Evolutionary conservation across 1,140 invertebrate genomes (phyloP).

Genomic region (Drosophila asahinai): DNA sequence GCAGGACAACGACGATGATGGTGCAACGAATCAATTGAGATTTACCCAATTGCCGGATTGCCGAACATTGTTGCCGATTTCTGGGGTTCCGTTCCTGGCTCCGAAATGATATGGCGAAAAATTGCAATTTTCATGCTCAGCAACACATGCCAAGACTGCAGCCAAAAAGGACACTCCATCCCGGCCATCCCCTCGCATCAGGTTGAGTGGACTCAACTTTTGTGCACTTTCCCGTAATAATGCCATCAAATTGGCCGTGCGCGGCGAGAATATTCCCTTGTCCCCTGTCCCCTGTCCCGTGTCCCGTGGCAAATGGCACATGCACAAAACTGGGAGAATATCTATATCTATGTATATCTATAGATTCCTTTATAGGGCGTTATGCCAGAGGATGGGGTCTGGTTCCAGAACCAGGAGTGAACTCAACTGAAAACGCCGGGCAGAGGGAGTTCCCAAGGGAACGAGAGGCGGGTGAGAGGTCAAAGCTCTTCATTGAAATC

Average conservation of each 20-base stretch:
- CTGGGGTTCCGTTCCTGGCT: constrained; percentile 19
- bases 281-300: constrained; percentile 1
- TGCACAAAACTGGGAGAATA: not conserved
- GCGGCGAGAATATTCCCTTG: constrained; percentile 15
- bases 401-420: constrained; percentile 1
- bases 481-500: constrained; percentile 2
- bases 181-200: not conserved
- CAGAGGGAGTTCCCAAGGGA: not conserved
- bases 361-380: not conserved
- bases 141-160: constrained; percentile 52
- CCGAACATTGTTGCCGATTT: constrained; percentile 45
- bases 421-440: not conserved
- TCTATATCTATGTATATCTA: not conserved
- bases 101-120: constrained; percentile 69
- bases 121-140: constrained; percentile 71
- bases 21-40: constrained; percentile 76
- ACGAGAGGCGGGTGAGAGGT: not conserved
- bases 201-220: constrained; percentile 26
- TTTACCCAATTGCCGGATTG: constrained; percentile 35
- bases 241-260: constrained; percentile 65
- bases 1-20: constrained; percentile 47
- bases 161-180: constrained; percentile 34
- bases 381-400: not conserved
- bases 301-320: constrained; percentile 20
- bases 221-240: constrained; percentile 65